These are phyloP conservation scores for Ormyrus labotus DNA, from an alignment of 2,888 invertebrate species.

Conservation along the genomic window DNA sequence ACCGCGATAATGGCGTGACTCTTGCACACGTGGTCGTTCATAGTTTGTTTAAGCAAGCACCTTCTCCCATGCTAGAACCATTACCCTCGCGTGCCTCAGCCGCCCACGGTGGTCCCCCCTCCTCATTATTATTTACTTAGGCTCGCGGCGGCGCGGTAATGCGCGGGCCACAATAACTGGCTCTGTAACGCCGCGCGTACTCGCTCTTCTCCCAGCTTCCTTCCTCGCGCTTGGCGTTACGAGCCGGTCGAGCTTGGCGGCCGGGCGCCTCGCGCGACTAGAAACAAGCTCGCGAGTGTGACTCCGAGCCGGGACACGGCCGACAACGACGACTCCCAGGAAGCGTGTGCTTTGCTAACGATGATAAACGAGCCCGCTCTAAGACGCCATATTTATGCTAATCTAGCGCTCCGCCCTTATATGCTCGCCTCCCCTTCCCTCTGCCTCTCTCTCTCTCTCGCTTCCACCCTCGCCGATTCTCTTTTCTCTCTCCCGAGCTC, in stretches of 20 bases:
- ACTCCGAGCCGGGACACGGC: no score
- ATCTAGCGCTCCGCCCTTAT: conserved; percentile 63
- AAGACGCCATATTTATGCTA: conserved; percentile 76
- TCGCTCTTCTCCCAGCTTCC: conserved; percentile 24
- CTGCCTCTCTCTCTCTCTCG: conserved; percentile 5
- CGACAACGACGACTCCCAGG: conserved; percentile 66
- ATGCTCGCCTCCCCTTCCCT: not conserved
- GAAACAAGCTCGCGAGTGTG: conserved; percentile 68
- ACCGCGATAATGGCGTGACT: no score
- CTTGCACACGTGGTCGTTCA: no score
- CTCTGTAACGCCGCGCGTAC: not conserved
- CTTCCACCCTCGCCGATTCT: conserved; percentile 16
- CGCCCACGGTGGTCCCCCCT: no score
- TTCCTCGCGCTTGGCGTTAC: conserved; percentile 21
- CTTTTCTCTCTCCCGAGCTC: conserved; percentile 21
- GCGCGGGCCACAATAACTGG: not conserved
- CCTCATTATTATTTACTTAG: not conserved
- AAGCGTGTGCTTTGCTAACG: conserved; percentile 76
- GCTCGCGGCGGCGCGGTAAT: conserved; percentile 7
- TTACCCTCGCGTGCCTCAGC: no score
- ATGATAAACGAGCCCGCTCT: conserved; percentile 74
- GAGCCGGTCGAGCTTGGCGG: not conserved
- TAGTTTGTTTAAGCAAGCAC: no score
- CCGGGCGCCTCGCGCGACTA: conserved; percentile 62
- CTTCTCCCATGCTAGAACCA: no score